These are phyloP conservation scores for Carduelis carduelis DNA, from an alignment of 2,797 vertebrate species.

Conservation along the genomic window DNA sequence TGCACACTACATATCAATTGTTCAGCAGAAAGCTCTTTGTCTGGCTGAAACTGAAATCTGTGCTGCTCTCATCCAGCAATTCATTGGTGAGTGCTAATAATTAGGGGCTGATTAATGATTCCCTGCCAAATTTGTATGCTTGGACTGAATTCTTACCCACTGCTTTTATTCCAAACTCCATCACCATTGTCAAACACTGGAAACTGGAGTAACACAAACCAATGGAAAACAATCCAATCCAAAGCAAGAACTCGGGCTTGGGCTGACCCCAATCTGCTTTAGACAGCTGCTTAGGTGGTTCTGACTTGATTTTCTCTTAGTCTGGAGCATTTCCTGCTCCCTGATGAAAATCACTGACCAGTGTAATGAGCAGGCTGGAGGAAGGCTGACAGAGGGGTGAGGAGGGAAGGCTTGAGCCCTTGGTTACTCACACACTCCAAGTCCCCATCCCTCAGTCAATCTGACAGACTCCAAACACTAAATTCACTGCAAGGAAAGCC, in stretches of 20 bases:
- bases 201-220: neutral
- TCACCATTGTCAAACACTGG: neutral
- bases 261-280: neutral
- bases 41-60: neutral
- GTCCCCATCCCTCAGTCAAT: conserved; percentile 23
- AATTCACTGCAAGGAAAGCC: conserved; percentile 60
- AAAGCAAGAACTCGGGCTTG: neutral
- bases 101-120: neutral
- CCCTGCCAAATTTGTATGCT: neutral
- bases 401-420: neutral
- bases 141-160: neutral
- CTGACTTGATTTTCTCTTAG: neutral
- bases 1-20: neutral
- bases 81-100: neutral
- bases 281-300: neutral
- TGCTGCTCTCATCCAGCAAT: neutral
- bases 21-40: neutral
- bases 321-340: conserved; percentile 6
- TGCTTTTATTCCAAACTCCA: neutral
- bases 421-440: neutral
- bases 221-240: neutral
- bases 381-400: conserved; percentile 3
- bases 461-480: conserved; percentile 53
- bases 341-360: conserved; percentile 36
- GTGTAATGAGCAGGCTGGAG: conserved; percentile 13